Evolutionary conservation across 1,140 invertebrate genomes (phyloP).

Genomic region (Manduca sexta): DNA sequence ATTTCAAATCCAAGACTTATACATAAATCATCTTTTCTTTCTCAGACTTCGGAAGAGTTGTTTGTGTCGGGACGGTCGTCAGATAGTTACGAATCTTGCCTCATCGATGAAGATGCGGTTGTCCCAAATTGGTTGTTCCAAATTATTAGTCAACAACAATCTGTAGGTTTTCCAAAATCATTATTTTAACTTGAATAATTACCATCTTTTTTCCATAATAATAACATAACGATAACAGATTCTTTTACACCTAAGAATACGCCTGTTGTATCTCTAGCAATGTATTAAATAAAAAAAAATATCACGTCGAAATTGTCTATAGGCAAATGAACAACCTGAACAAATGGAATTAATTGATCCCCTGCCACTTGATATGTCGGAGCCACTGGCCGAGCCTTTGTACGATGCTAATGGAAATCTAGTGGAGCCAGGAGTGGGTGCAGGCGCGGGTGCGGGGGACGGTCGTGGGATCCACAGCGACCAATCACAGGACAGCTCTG

Average conservation of each 20-base stretch:
- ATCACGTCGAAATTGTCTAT: neutral
- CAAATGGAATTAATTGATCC: neutral
- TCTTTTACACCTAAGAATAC: too few species aligned
- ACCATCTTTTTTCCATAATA: too few species aligned
- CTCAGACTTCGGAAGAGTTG: slow-evolving; percentile 54
- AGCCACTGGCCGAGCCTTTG: slow-evolving; percentile 26
- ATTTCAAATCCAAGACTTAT: too few species aligned
- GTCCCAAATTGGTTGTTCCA: slow-evolving; percentile 59
- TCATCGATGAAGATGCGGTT: slow-evolving; percentile 43
- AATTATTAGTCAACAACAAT: slow-evolving; percentile 45
- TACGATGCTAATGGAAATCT: slow-evolving; percentile 44
- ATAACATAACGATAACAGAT: too few species aligned
- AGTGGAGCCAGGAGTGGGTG: slow-evolving; percentile 27
- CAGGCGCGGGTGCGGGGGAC: slow-evolving; percentile 49
- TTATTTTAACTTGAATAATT: neutral
- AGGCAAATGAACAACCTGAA: slow-evolving; percentile 9
- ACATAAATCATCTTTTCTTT: slow-evolving; percentile 11
- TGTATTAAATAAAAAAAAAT: too few species aligned
- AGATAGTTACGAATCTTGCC: slow-evolving; percentile 47
- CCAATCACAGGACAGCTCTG: slow-evolving; percentile 53
- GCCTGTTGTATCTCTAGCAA: too few species aligned
- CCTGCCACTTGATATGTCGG: neutral
- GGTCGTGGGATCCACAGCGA: slow-evolving; percentile 60
- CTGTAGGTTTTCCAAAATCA: slow-evolving; percentile 26
- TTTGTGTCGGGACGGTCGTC: slow-evolving; percentile 54